These are phyloP conservation scores for Hucho hucho DNA, from an alignment of 2,113 vertebrate species.

Conservation along the genomic window DNA sequence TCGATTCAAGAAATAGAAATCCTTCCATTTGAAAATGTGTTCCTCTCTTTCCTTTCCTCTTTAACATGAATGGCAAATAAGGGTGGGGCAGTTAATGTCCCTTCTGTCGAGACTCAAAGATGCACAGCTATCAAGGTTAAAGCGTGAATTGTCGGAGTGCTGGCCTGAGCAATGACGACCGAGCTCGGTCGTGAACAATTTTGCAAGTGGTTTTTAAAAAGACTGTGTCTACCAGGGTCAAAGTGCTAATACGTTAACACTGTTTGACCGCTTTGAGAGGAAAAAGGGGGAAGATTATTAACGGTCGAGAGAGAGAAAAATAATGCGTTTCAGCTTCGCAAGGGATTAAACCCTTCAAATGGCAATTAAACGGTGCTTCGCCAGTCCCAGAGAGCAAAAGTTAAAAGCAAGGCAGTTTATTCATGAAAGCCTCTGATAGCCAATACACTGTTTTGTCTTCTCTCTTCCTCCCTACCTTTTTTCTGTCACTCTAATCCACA, in stretches of 20 bases:
- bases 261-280: constrained; percentile 30
- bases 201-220: constrained; percentile 25
- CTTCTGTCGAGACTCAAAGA: neutral
- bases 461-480: constrained; percentile 1
- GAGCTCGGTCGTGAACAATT: constrained; percentile 23
- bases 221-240: constrained; percentile 42
- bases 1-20: no score
- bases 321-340: neutral
- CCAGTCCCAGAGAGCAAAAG: constrained; percentile 15
- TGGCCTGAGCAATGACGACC: neutral
- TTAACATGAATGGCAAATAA: no score
- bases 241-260: constrained; percentile 47
- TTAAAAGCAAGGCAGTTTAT: constrained; percentile 18
- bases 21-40: no score
- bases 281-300: constrained; percentile 39
- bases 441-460: constrained; percentile 18
- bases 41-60: no score
- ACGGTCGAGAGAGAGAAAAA: constrained; percentile 17
- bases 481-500: constrained; percentile 42
- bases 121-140: neutral
- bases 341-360: constrained; percentile 18
- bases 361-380: constrained; percentile 44
- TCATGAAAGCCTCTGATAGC: constrained; percentile 28
- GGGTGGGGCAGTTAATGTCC: no score
- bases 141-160: neutral